A percentile compares a stretch with the other conserved stretches of the same genome.
phyloP scores from a whole-genome alignment of 2,113 vertebrate genomes.

The Crotophaga sulcirostris region DNA sequence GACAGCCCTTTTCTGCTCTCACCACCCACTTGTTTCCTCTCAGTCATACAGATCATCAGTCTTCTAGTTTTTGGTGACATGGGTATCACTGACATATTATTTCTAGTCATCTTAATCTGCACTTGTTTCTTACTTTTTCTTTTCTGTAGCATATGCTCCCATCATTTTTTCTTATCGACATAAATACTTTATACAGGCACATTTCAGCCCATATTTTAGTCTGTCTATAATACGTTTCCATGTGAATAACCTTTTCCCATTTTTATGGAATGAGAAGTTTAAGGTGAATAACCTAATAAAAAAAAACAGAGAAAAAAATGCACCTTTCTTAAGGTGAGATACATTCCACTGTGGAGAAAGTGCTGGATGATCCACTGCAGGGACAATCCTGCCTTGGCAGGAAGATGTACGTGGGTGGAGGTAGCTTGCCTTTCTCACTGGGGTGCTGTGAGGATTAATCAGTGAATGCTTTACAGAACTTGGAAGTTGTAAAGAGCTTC shows the following conservation, averaged over 20 bases:
- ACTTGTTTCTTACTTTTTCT: not conserved
- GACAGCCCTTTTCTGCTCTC: constrained; percentile 23
- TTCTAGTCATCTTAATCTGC: not conserved
- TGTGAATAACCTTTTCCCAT: not conserved
- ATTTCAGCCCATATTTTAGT: not conserved
- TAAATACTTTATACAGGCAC: not conserved
- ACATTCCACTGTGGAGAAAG: not conserved
- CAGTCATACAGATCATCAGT: not conserved
- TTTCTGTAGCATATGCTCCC: not conserved
- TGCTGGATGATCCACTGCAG: not conserved
- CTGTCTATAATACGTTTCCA: not conserved
- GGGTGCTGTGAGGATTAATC: not conserved
- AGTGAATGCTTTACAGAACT: not conserved
- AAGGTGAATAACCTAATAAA: not conserved
- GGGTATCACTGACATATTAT: not conserved
- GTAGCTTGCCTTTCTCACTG: not conserved
- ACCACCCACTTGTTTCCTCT: not conserved
- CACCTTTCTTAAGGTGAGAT: not conserved
- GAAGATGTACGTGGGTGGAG: not conserved
- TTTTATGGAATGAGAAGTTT: not conserved
- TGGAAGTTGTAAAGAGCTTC: not conserved
- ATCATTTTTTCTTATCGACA: not conserved
- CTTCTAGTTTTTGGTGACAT: not conserved
- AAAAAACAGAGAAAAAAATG: accelerated
- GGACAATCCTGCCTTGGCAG: not conserved